Percentiles rank a stretch among this genome's conserved stretches.
phyloP scores from a whole-genome alignment of 2,888 invertebrate species.

The Archips xylosteana region DNA sequence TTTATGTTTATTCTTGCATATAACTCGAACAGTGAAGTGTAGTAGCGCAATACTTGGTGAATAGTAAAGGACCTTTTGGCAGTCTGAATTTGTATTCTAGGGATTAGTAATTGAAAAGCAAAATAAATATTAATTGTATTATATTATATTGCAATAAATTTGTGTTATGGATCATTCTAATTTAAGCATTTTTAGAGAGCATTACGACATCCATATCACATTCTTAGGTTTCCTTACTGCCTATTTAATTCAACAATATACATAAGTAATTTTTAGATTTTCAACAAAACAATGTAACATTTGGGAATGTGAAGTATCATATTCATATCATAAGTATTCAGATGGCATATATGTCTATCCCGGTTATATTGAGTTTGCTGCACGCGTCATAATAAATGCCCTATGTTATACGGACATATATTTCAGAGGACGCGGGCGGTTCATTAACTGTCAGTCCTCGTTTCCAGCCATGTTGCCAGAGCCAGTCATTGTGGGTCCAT shows the following conservation, averaged over 20 bases:
- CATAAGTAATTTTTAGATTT: conserved; percentile 61
- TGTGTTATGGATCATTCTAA: conserved; percentile 61
- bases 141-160: conserved; percentile 64
- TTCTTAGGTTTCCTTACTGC: conserved; percentile 69
- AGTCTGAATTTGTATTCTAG: not conserved
- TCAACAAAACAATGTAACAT: conserved; percentile 70
- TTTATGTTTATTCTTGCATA: not conserved
- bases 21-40: not conserved
- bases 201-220: conserved; percentile 85
- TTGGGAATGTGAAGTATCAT: conserved; percentile 69
- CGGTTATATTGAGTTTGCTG: conserved; percentile 46
- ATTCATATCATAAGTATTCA: conserved; percentile 46
- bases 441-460: conserved; percentile 80
- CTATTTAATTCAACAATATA: conserved; percentile 76
- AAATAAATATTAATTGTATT: conserved; percentile 47
- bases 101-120: conserved; percentile 37
- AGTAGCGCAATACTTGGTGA: not conserved
- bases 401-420: conserved; percentile 68
- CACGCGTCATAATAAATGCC: conserved; percentile 46
- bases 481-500: conserved; percentile 90
- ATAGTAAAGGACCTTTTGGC: not conserved
- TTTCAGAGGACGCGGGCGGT: conserved; percentile 61
- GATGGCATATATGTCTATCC: conserved; percentile 44
- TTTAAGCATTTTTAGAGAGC: conserved; percentile 77
- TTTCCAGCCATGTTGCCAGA: conserved; percentile 72